phyloP scores from a whole-genome alignment of 2,888 invertebrate species.

The Sarcophaga carnaria region DNA sequence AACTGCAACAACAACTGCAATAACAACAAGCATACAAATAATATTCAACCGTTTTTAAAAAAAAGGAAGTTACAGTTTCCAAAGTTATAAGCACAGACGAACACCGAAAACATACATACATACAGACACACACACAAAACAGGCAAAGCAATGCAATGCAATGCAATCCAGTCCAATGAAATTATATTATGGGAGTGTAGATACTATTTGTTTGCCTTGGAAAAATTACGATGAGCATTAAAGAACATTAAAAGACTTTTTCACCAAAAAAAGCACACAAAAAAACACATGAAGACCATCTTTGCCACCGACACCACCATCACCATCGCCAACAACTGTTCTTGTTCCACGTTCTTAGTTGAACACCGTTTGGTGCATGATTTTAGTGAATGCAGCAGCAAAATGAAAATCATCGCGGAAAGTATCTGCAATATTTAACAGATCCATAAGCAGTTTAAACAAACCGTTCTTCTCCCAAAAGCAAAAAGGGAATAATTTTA shows the following conservation, averaged over 20 bases:
- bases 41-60: slow-evolving; percentile 69
- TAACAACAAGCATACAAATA: slow-evolving; percentile 30
- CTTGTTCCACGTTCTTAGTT: background rate
- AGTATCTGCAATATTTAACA: slow-evolving; percentile 49
- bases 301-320: slow-evolving; percentile 1
- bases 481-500: slow-evolving; percentile 37
- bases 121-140: background rate
- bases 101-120: slow-evolving; percentile 20
- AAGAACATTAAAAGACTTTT: slow-evolving; percentile 78
- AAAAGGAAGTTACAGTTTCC: slow-evolving; percentile 57
- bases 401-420: slow-evolving; percentile 56
- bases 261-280: slow-evolving; percentile 58
- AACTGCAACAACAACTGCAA: slow-evolving; percentile 15
- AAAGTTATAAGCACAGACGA: slow-evolving; percentile 37
- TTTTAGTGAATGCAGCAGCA: slow-evolving; percentile 45
- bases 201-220: slow-evolving; percentile 60
- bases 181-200: slow-evolving; percentile 54
- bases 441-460: slow-evolving; percentile 43
- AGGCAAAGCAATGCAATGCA: background rate
- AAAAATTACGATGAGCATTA: slow-evolving; percentile 82
- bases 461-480: slow-evolving; percentile 21
- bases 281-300: background rate
- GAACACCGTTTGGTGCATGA: slow-evolving; percentile 26
- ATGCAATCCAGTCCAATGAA: background rate
- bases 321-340: background rate